phyloP scores from a whole-genome alignment of 2,888 invertebrate species.

The Himalopsyche japonica region DNA sequence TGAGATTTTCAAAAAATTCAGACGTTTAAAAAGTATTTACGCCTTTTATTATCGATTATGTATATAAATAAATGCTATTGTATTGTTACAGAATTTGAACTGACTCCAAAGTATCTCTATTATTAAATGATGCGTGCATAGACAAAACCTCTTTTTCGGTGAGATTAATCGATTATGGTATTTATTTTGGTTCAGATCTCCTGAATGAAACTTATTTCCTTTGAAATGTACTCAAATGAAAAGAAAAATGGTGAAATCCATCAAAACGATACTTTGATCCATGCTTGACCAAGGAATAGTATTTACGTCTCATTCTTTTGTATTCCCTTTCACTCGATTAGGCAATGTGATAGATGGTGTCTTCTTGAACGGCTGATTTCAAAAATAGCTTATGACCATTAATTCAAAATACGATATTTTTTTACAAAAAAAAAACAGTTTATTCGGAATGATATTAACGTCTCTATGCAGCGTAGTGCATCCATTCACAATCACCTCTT shows the following conservation, averaged over 20 bases:
- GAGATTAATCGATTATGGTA: neutral
- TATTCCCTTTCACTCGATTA: constrained; percentile 1
- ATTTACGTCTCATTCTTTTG: neutral
- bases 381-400: neutral
- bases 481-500: too few relatives aligned
- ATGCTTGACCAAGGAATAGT: constrained; percentile 1
- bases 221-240: neutral
- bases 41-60: too few relatives aligned
- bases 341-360: neutral
- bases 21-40: too few relatives aligned
- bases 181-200: neutral
- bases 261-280: neutral
- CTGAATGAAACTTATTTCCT: neutral
- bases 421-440: too few relatives aligned
- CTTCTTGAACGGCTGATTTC: neutral
- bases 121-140: neutral
- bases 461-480: too few relatives aligned
- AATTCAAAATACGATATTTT: too few relatives aligned
- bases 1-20: too few relatives aligned
- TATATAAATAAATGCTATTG: too few relatives aligned
- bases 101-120: neutral
- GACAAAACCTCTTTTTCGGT: neutral
- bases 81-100: too few relatives aligned
- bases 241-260: neutral
- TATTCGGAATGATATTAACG: too few relatives aligned